Evolutionary conservation across 2,113 vertebrate species (phyloP).

Genomic region (Protomyctophum bolini): DNA sequence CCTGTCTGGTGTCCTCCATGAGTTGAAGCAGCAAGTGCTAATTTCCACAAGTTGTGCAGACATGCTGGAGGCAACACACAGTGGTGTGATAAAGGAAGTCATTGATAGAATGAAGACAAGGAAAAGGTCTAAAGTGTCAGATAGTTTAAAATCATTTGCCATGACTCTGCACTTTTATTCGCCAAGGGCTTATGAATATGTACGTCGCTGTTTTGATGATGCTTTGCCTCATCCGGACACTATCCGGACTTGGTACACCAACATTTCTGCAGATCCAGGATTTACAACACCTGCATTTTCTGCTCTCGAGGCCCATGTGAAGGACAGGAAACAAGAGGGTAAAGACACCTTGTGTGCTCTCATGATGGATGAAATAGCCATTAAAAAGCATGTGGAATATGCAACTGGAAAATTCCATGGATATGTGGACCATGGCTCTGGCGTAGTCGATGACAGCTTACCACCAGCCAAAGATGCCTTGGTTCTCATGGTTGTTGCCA

Average conservation of each 20-base stretch:
- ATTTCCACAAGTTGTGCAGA: not conserved
- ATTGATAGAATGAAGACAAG: not conserved
- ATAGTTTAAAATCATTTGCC: slow-evolving; percentile 1
- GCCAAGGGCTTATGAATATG: slow-evolving; percentile 11
- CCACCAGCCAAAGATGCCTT: slow-evolving; percentile 16
- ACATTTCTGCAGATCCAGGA: slow-evolving; percentile 17
- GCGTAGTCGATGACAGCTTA: slow-evolving; percentile 10
- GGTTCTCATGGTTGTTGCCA: not conserved
- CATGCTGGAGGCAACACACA: not conserved
- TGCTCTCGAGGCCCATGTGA: not conserved
- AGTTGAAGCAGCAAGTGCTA: not conserved
- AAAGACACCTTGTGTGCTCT: slow-evolving; percentile 9
- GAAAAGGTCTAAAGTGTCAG: not conserved
- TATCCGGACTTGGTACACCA: slow-evolving; percentile 18
- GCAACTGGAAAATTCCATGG: slow-evolving; percentile 6
- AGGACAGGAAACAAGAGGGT: not conserved
- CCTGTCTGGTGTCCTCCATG: not conserved
- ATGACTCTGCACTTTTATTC: slow-evolving; percentile 24
- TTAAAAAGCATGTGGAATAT: slow-evolving; percentile 10
- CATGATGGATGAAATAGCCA: slow-evolving; percentile 24
- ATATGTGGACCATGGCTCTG: slow-evolving; percentile 20
- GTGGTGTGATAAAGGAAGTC: not conserved
- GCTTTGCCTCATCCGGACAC: not conserved
- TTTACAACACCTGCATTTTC: slow-evolving; percentile 17
- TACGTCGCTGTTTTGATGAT: not conserved